Percentiles rank a stretch among this genome's conserved stretches.
Conservation (phyloP, 2,888 invertebrate genomes). For the Pheosia gnoma region DNA sequence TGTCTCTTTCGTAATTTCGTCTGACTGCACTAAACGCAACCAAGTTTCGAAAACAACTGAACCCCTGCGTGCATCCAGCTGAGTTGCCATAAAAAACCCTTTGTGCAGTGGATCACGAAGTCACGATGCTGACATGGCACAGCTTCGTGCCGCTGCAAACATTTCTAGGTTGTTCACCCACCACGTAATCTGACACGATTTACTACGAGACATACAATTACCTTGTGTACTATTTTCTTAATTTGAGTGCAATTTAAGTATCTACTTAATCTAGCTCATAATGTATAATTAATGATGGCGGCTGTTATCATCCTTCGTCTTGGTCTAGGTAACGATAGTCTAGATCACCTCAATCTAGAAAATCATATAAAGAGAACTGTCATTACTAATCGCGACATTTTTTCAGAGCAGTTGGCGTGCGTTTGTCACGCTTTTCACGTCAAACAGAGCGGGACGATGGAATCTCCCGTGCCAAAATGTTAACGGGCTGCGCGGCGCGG, state of each 20-base stretch:
- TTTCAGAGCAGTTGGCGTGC: conserved; percentile 45
- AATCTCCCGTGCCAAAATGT: conserved; percentile 59
- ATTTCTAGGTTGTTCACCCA: conserved; percentile 51
- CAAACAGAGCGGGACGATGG: conserved; percentile 74
- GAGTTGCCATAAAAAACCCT: conserved; percentile 12
- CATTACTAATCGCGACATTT: conserved; percentile 42
- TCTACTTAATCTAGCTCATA: no score
- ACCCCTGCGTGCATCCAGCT: not conserved
- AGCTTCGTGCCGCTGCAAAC: conserved; percentile 36
- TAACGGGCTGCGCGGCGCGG: conserved; percentile 25
- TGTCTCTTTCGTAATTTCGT: not conserved
- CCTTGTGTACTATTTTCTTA: no score
- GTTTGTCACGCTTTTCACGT: conserved; percentile 76
- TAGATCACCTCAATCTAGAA: conserved; percentile 7
- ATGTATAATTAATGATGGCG: not conserved
- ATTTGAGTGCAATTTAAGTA: no score
- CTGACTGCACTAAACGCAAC: not conserved
- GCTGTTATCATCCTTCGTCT: not conserved
- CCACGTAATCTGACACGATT: conserved; percentile 29
- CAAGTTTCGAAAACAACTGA: not conserved
- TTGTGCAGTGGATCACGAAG: conserved; percentile 53
- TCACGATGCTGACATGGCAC: conserved; percentile 52
- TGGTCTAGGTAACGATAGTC: conserved; percentile 1
- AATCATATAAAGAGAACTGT: conserved; percentile 26
- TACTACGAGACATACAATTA: conserved; percentile 4